phyloP scores from a whole-genome alignment of 2,888 invertebrate species.

The Carcina quercana region DNA sequence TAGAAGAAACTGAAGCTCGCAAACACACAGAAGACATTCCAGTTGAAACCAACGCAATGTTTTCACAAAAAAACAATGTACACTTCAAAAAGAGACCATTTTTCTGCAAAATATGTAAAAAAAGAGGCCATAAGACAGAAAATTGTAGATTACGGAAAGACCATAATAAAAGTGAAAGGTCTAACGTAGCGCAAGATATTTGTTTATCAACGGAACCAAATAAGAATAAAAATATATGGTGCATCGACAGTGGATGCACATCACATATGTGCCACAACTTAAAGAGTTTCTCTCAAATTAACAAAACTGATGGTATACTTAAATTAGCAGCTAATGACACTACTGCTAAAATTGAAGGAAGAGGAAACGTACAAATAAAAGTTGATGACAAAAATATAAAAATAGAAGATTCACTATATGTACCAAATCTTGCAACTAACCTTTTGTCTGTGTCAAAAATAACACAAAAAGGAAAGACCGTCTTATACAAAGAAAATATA shows the following conservation, averaged over 20 bases:
- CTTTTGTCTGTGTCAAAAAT: conserved; percentile 6
- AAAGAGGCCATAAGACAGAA: conserved; percentile 1
- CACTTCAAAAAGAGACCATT: conserved; percentile 2
- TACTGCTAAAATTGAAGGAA: neutral
- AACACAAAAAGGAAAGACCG: conserved; percentile 3
- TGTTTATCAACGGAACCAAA: neutral
- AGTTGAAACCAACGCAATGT: neutral
- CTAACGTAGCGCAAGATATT: too few relatives aligned
- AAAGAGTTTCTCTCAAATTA: neutral
- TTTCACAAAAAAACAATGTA: conserved; percentile 1
- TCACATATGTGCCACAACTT: conserved; percentile 7
- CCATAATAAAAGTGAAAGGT: neutral
- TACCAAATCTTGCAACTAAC: conserved; percentile 4
- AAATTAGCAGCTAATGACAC: too few relatives aligned
- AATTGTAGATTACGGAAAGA: neutral
- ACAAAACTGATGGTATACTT: neutral
- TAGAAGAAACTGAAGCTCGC: conserved; percentile 22
- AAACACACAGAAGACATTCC: neutral
- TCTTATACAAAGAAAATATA: conserved; percentile 2
- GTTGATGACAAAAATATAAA: neutral
- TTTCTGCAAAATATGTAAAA: neutral
- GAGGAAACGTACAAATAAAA: neutral
- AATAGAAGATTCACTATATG: conserved; percentile 1
- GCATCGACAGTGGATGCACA: conserved; percentile 11
- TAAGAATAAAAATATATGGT: conserved; percentile 2